A percentile compares a stretch with the other conserved stretches of the same genome.
These are phyloP conservation scores for Drosophila fuyamai DNA, from an alignment of 1,140 invertebrate genomes.

Conservation along the genomic window DNA sequence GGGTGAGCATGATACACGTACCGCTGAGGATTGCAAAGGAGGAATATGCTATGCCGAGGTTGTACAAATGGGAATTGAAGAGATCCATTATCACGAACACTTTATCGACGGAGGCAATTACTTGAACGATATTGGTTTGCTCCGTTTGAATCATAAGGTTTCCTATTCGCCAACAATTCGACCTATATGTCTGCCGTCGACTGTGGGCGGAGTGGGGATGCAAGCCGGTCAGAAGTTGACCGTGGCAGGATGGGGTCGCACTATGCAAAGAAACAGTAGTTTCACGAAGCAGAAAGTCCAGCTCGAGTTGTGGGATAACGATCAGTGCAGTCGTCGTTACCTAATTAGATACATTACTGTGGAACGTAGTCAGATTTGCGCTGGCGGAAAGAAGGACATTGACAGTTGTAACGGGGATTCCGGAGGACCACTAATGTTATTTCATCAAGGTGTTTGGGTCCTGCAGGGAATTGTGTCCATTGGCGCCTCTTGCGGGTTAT, in stretches of 20 bases:
- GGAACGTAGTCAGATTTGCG: slow-evolving; percentile 85
- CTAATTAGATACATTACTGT: background rate
- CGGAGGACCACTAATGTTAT: slow-evolving; percentile 88
- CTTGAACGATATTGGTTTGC: slow-evolving; percentile 85
- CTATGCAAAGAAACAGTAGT: slow-evolving; percentile 76
- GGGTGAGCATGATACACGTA: slow-evolving; percentile 86
- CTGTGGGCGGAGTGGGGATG: slow-evolving; percentile 27
- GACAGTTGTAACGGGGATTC: slow-evolving; percentile 89
- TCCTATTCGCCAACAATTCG: slow-evolving; percentile 85
- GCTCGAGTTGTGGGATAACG: slow-evolving; percentile 8
- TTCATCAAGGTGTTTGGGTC: slow-evolving; percentile 84
- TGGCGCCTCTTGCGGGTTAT: too few relatives aligned
- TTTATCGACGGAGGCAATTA: slow-evolving; percentile 56
- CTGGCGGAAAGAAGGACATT: slow-evolving; percentile 78
- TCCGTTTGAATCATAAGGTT: slow-evolving; percentile 83
- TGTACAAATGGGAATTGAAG: slow-evolving; percentile 61
- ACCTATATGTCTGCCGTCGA: slow-evolving; percentile 86
- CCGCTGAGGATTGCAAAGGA: slow-evolving; percentile 82
- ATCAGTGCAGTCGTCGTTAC: slow-evolving; percentile 27
- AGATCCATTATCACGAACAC: slow-evolving; percentile 84
- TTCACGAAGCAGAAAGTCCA: slow-evolving; percentile 57
- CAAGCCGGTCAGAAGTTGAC: slow-evolving; percentile 81
- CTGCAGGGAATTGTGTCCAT: slow-evolving; percentile 86
- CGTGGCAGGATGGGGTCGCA: slow-evolving; percentile 89
- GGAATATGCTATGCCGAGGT: slow-evolving; percentile 57